A percentile compares a stretch with the other conserved stretches of the same genome.
Evolutionary conservation across 1,140 invertebrate species (phyloP).

Genomic region (Oryzaephilus surinamensis): DNA sequence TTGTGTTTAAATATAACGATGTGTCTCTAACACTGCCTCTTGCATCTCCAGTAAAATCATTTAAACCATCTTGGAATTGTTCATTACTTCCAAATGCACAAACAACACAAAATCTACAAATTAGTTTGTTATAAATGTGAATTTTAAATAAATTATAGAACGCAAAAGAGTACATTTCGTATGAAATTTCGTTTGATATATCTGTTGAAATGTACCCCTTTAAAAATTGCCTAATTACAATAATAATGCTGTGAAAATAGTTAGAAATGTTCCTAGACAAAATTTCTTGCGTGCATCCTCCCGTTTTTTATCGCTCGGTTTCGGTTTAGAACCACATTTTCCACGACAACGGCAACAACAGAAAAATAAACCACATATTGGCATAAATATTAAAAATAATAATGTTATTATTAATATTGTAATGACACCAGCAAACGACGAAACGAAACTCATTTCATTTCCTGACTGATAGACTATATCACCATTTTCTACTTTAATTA

Average conservation of each 20-base stretch:
- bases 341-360: slow-evolving; percentile 81
- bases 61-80: slow-evolving; percentile 60
- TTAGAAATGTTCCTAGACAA: slow-evolving; percentile 59
- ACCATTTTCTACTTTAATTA: too few species aligned
- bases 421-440: slow-evolving; percentile 35
- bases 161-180: too few species aligned
- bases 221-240: slow-evolving; percentile 49
- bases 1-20: slow-evolving; percentile 54
- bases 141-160: too few species aligned
- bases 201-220: too few species aligned
- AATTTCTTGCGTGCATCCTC: slow-evolving; percentile 71
- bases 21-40: slow-evolving; percentile 51
- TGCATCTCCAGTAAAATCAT: slow-evolving; percentile 45
- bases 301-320: slow-evolving; percentile 68
- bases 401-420: slow-evolving; percentile 34
- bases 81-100: slow-evolving; percentile 79
- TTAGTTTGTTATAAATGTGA: too few species aligned
- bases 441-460: too few species aligned
- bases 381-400: slow-evolving; percentile 39
- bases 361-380: slow-evolving; percentile 50
- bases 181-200: too few species aligned
- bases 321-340: slow-evolving; percentile 58
- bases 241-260: slow-evolving; percentile 59
- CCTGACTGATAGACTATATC: too few species aligned
- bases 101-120: slow-evolving; percentile 69